Conservation (phyloP, 2,113 vertebrate genomes). For the Lichenostomus cassidix region DNA sequence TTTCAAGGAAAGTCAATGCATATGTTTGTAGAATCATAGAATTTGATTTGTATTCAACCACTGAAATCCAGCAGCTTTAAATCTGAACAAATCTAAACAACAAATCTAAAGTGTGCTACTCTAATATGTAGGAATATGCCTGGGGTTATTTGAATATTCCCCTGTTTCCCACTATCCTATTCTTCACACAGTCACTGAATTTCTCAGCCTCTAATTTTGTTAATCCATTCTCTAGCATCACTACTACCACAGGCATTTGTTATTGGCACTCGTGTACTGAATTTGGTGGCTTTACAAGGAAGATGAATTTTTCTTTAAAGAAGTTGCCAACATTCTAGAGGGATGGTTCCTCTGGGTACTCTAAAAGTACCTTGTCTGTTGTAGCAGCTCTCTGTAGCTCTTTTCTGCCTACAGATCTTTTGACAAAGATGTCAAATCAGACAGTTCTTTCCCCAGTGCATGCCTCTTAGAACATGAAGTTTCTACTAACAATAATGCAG, state of each 20-base stretch:
- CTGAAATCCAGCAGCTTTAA: conserved; percentile 1
- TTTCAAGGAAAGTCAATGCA: neutral
- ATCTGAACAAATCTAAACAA: neutral
- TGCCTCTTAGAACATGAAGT: neutral
- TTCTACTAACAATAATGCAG: neutral
- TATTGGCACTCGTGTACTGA: neutral
- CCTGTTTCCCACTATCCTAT: neutral
- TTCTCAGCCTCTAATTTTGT: neutral
- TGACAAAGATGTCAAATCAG: neutral
- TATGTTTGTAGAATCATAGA: neutral
- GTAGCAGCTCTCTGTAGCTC: neutral
- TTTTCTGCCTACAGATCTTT: neutral
- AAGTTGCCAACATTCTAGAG: neutral
- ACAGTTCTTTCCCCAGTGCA: neutral
- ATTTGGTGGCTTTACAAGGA: conserved; percentile 8
- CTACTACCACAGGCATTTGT: neutral
- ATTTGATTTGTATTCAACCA: neutral
- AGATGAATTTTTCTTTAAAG: conserved; percentile 38
- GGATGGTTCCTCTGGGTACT: conserved; percentile 1
- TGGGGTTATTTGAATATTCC: neutral
- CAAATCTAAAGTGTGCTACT: neutral
- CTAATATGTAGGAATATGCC: neutral
- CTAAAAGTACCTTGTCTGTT: neutral
- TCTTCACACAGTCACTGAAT: neutral
- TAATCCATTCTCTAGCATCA: neutral